phyloP scores from a whole-genome alignment of 2,888 invertebrate genomes.

The Cecidostiba fungosa region DNA sequence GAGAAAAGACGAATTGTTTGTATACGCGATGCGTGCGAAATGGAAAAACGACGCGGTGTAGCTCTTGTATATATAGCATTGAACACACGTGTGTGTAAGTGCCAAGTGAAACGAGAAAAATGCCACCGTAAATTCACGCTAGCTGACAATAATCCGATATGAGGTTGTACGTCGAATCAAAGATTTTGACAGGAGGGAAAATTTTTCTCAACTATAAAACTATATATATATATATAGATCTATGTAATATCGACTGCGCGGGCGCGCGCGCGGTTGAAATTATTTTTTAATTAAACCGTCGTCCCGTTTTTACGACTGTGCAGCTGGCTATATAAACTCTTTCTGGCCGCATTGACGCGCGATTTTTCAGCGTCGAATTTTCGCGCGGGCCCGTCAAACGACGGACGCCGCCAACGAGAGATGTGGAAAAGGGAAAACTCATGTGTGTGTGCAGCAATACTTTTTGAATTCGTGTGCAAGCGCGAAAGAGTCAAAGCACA shows the following conservation, averaged over 20 bases:
- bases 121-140: neutral
- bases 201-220: too few species aligned
- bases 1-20: constrained; percentile 44
- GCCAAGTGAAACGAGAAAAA: constrained; percentile 44
- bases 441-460: neutral
- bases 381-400: neutral
- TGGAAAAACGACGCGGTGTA: neutral
- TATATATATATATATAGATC: too few species aligned
- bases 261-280: neutral
- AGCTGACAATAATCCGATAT: neutral
- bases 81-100: constrained; percentile 8
- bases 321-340: too few species aligned
- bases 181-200: too few species aligned
- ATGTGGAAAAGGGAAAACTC: neutral
- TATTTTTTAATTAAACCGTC: constrained; percentile 5
- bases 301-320: neutral
- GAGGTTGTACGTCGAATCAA: neutral
- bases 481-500: constrained; percentile 5
- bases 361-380: constrained; percentile 2
- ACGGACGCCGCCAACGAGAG: neutral
- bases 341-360: neutral
- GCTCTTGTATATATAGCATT: neutral
- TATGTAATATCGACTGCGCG: too few species aligned
- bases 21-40: constrained; percentile 6
- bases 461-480: neutral